Base-by-base conservation (phyloP, 2,797 vertebrate species). In the Pachyuromys duprasi region DNA sequence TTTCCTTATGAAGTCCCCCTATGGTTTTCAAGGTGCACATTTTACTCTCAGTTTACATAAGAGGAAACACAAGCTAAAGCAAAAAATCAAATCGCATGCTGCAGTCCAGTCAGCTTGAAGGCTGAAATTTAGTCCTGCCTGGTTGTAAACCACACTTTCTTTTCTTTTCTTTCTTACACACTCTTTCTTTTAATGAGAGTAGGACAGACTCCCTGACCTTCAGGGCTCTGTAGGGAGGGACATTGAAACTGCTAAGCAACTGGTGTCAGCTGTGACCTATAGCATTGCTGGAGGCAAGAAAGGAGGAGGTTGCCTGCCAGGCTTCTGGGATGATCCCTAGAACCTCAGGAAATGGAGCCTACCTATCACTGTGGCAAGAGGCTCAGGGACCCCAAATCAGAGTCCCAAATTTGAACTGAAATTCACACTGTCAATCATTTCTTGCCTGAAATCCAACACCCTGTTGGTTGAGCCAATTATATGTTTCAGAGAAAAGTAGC, bases 21-120 rank as follows among this genome's bases (percentile, higher is more conserved):
- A 53, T 45, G 15, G 12, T n/a, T 42, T 90, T 80, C 26, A 60
- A 53, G 24, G 7, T 36, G 26, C n/a, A 81, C n/a, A 18, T 39
- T 70, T 87, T 93, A 42, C 36, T 83, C 55, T 93, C 62, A 65
- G 28, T 72, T 88, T 90, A n/a, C 15, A 20, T 33, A 22, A 4
- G 26, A 94, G 67, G 28, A 81, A 90, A 45, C 6, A 86, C 62
- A 96, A 80, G 12, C 42, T 96, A 5, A 33, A 70, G 49, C 57
- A 15, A 49, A 39, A 57, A 57, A 49, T 33, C 36, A 65, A 57
- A 49, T 33, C 36, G 57, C 3, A 17, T 45, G 7, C 9, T 67
- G 5, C 15, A 84, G 8, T 33, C 70, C 63, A 39, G 62, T 60
- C 70, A 28, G 11, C 5, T 6, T 5, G 2, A 45, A 78, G 69